Evolutionary conservation across 1,140 invertebrate genomes (phyloP).

Genomic region (Lethocerus indicus): DNA sequence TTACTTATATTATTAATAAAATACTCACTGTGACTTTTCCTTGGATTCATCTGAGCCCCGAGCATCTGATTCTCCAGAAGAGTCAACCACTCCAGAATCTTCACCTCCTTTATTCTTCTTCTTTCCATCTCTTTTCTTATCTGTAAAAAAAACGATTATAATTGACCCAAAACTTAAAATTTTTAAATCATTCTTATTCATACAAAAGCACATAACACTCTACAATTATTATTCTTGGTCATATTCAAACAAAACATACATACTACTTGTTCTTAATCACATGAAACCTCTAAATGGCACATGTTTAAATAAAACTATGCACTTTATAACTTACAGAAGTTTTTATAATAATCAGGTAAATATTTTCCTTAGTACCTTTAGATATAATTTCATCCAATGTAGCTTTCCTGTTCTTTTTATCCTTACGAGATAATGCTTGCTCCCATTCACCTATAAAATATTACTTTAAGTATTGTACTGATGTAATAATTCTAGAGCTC

Average conservation of each 20-base stretch:
- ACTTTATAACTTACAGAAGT: neutral
- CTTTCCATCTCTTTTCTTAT: slow-evolving; percentile 30
- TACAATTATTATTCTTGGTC: neutral
- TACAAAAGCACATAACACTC: neutral
- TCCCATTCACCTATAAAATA: slow-evolving; percentile 39
- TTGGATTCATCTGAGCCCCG: neutral
- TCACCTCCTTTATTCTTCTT: slow-evolving; percentile 7
- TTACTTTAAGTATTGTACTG: neutral
- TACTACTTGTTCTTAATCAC: neutral
- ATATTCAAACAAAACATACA: neutral
- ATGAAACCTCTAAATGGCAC: neutral
- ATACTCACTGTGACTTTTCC: slow-evolving; percentile 1
- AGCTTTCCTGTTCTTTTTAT: slow-evolving; percentile 35
- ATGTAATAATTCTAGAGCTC: neutral
- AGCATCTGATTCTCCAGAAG: neutral
- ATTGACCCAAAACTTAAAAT: neutral
- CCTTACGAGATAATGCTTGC: slow-evolving; percentile 44
- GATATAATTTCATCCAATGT: slow-evolving; percentile 10
- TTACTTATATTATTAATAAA: neutral
- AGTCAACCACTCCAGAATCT: slow-evolving; percentile 6
- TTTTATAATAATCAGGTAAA: neutral
- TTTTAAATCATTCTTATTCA: neutral
- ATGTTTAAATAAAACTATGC: neutral
- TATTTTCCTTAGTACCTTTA: neutral
- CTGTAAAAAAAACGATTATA: neutral